Evolutionary conservation across 1,140 invertebrate species (phyloP), one percentile per base, ranked within the genome.

Genomic region (Solenopsis invicta): DNA sequence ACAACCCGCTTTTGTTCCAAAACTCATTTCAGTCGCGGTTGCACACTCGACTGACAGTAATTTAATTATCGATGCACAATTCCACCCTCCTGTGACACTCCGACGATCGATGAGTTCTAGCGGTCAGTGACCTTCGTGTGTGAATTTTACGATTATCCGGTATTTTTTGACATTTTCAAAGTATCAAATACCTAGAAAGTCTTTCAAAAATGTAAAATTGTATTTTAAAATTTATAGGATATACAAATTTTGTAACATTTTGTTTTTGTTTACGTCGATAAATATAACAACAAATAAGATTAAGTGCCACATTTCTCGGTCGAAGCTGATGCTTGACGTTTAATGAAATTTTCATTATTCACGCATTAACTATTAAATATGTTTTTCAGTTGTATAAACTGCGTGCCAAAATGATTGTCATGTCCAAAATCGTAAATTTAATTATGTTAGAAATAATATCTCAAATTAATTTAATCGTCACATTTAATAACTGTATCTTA

Each of bases 31-130:
- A 29, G 54, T 41, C 41, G 80, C 41, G 80, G 54, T 75, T 84
- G 50, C 8, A 71, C 78, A 71, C 78, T 81, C 78, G 78, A 71
- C 50, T 84, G 18, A 74, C 54, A 29, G 59, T 74, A 74, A 74
- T 84, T 84, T 84, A 74, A 84, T 84, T 84, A 75, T 84, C 56
- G 69, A 71, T 81, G 69, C 41, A 61, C 80, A 84, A 84, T 74
- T 61, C 45, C 69, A 61, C 34, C 18, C 45, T 61, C 29, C 59
- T 78, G n/a, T 72, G 80, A 82, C 37, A 45, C 62, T 56, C 21
- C 18, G 41, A 62, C 80, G 54, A 84, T 74, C 80, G 69, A 74
- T 75, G 80, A 61, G 69, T 48, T 50, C 37, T 29, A n/a, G 4
- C 45, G 80, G 80, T 75, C 69, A 61, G 48, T n/a, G 48, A 74